Percentiles rank a stretch among this genome's conserved stretches.
Evolutionary conservation across 2,113 vertebrate genomes (phyloP).

Genomic region (Daubentonia madagascariensis): DNA sequence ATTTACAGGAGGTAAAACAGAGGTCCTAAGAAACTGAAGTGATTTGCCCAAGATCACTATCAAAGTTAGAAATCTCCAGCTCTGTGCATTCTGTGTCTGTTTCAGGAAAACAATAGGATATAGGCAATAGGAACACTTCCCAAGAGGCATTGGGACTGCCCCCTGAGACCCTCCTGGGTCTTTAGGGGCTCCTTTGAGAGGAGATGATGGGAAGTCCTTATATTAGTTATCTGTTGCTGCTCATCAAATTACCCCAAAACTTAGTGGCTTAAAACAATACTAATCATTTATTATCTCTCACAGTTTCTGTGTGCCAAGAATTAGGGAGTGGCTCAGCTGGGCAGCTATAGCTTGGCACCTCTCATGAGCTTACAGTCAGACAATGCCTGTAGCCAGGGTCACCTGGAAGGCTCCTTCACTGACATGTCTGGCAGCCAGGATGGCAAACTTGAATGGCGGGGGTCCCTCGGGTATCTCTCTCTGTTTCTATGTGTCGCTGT

Average conservation of each 20-base stretch:
- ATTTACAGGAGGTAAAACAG: neutral
- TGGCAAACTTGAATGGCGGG: neutral
- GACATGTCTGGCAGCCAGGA: neutral
- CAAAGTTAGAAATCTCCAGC: neutral
- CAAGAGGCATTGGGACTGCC: neutral
- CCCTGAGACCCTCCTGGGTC: neutral
- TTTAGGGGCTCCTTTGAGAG: neutral
- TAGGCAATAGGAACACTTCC: neutral
- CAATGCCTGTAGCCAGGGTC: neutral
- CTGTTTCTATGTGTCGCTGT: neutral
- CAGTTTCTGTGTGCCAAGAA: neutral
- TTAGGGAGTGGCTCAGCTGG: neutral
- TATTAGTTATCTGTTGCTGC: neutral
- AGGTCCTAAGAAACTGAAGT: neutral
- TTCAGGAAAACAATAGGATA: neutral
- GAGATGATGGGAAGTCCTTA: neutral
- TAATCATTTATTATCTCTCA: neutral
- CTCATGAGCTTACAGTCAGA: neutral
- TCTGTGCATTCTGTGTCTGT: neutral
- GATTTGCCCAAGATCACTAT: neutral
- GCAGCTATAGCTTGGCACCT: rapidly evolving
- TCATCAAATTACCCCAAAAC: neutral
- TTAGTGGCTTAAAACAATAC: neutral
- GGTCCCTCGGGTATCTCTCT: neutral
- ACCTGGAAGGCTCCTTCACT: neutral